Base-by-base conservation (phyloP, 2,888 invertebrate genomes). In the Rutpela maculata region DNA sequence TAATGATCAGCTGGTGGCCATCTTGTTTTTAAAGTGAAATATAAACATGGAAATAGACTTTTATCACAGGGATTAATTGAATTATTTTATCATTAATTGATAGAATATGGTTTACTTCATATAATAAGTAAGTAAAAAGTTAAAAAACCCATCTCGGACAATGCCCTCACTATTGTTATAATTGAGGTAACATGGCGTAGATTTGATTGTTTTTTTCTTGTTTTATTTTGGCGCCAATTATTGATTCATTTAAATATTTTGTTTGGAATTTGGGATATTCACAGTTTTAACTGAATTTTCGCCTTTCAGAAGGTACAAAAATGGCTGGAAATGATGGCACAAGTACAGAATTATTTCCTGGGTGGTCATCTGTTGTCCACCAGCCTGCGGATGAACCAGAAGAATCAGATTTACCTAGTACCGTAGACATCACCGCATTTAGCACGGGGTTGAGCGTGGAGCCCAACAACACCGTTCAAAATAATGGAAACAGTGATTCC, bases 351-450 rank as follows among this genome's bases (percentile, higher is more conserved):
- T 85, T 90, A 62, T 87, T 89, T 75, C 88, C 88, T 80, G 91
- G 91, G 82, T 92, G 92, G 92, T 92, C 91, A 80, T 91, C 91
- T 82, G 91, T 92, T 83, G 91, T 92, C 81, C 92, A 92, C 86
- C 91, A 91, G 87, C 91, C 92, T 75, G 91, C 91, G 82, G 92
- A 92, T 86, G 93, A 93, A 88, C 92, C 92, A 15, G 93, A 93
- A 87, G 92, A 92, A 63, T 92, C 93, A 78, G 92, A 92, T 83
- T 89, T 93, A 83, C 93, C 93, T 15, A 93, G 93, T 35, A 93
- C 93, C 31, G 93, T 93, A 78, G 93, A 93, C 84, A 93, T 93
- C 90, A 92, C 93, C 84, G 93, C 93, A 76, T 92, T 93, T 86
- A 93, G 92, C 87, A 91, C 91, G 80, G 91, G 90, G 74, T 81